Conservation (phyloP, 35 echinoderm and acorn worm species). For the Heliocidaris tuberculata region DNA sequence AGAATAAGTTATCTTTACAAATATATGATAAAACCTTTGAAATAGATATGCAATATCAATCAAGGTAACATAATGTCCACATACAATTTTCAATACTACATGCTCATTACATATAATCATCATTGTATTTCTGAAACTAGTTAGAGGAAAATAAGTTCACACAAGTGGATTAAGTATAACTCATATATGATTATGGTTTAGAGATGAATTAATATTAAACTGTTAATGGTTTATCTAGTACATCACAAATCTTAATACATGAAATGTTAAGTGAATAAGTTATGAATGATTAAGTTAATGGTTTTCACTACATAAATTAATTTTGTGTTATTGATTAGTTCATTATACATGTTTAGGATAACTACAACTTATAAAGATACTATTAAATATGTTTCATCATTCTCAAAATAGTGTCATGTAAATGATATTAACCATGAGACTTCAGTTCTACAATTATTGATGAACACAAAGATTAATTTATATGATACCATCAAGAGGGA, state of each 20-base stretch:
- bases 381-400: neutral
- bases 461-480: too few relatives aligned
- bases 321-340: neutral
- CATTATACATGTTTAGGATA: neutral
- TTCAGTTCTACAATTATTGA: too few relatives aligned
- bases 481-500: too few relatives aligned
- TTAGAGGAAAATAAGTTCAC: neutral
- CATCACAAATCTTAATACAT: neutral
- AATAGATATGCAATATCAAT: too few relatives aligned
- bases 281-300: neutral
- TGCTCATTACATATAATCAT: neutral
- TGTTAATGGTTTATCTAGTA: neutral
- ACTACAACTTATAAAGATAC: neutral
- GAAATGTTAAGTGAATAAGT: neutral
- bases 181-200: neutral
- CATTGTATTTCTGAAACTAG: neutral
- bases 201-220: neutral
- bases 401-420: neutral
- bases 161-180: neutral
- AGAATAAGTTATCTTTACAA: too few relatives aligned
- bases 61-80: neutral
- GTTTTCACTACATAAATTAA: neutral
- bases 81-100: neutral
- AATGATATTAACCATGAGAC: too few relatives aligned
- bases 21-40: too few relatives aligned